Base-by-base conservation (phyloP, 2,888 invertebrate genomes). In the Eupithecia dodoneata region DNA sequence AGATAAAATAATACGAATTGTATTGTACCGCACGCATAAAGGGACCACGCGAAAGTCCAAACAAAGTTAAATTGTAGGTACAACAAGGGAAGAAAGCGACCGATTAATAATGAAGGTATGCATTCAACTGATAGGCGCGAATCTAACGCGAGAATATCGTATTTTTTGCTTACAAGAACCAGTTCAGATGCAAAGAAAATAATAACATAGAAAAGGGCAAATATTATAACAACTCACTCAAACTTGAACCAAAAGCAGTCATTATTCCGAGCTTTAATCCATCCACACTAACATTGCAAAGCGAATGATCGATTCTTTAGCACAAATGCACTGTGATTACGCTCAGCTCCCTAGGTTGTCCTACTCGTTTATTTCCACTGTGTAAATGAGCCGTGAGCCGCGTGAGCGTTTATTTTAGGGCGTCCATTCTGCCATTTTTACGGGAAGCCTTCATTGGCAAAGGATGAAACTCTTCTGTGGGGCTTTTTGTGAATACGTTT, bases 381-480 rank as follows among this genome's bases (percentile, higher is more conserved):
- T 42, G 42, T 41, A 42, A 41, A 65, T 41, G 41, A 65, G 65
- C 41, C 3, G 18, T 30, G 66, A 41, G 66, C 15, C 3, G 42
- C 78, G 77, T 71, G 73, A 81, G 82, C 81, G 83, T 85, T 87
- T 86, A 86, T 86, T 85, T 86, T 82, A 81, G 79, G 74, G 79
- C 80, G 67, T 78, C 83, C 81, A 84, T 72, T 63, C 69, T 72
- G 52, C 72, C 52, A 70, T 73, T 81, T 84, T 81, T 82, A 84
- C 83, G 77, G 82, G 83, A 82, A 81, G 84, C 85, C 84, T 81
- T 83, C 80, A 80, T 79, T 82, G 82, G 75, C 78, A 81, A 82
- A 82, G 75, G 72, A 69, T 67, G 59, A 70, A 75, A 47, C 77
- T 59, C 77, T 69, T 69, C 13, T 42, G 30, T 63, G 63, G 30